These are phyloP conservation scores for Rousettus leschenaultii DNA, from an alignment of 2,113 vertebrate genomes.

Conservation along the genomic window DNA sequence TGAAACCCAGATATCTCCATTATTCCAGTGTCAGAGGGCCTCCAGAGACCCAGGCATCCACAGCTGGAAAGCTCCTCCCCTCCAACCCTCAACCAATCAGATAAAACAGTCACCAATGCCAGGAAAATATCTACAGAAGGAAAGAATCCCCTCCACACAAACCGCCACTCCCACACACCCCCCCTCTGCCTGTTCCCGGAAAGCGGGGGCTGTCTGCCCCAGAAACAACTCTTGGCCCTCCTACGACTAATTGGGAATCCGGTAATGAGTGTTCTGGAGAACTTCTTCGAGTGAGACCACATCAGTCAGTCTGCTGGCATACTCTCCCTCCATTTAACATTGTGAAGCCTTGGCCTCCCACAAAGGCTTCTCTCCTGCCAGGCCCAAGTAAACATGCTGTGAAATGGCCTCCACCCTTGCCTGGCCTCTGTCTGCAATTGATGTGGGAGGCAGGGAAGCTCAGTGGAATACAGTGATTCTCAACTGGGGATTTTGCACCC, in stretches of 20 bases:
- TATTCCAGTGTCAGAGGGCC: neutral
- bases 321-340: neutral
- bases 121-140: constrained; percentile 67
- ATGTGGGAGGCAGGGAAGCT: neutral
- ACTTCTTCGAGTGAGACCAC: constrained; percentile 34
- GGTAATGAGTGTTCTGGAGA: constrained; percentile 62
- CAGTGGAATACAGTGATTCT: neutral
- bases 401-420: neutral
- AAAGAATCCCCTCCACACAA: constrained; percentile 49
- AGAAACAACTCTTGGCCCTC: constrained; percentile 12
- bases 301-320: constrained; percentile 42
- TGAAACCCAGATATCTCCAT: neutral
- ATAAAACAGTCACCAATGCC: neutral
- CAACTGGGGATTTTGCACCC: neutral
- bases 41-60: constrained; percentile 2
- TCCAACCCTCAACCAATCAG: constrained; percentile 26
- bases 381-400: constrained; percentile 33
- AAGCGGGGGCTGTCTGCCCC: constrained; percentile 27
- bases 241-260: constrained; percentile 48
- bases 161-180: neutral
- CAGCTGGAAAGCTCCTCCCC: constrained; percentile 16
- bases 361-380: neutral
- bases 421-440: neutral
- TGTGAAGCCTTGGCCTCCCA: neutral
- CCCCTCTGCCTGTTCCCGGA: constrained; percentile 43